A percentile compares a stretch with the other conserved stretches of the same genome.
phyloP scores from a whole-genome alignment of 2,797 vertebrate species.

The Cheirogaleus major region DNA sequence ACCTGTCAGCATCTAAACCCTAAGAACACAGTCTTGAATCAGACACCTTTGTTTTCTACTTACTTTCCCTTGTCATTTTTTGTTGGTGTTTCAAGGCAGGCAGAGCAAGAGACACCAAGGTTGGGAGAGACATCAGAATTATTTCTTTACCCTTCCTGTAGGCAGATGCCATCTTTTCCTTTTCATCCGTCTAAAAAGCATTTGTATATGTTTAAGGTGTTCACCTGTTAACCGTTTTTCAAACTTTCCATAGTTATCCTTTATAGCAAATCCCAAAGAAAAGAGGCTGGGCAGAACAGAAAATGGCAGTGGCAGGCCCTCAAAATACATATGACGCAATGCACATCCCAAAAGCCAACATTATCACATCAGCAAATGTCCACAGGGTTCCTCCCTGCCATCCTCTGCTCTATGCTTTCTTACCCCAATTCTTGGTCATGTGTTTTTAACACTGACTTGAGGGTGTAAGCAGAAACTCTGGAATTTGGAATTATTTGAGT shows the following conservation, averaged over 20 bases:
- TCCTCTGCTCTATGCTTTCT: not conserved
- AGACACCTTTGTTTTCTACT: slow-evolving; percentile 72
- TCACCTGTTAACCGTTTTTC: not conserved
- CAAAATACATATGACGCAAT: slow-evolving; percentile 3
- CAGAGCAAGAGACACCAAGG: not conserved
- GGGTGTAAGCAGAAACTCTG: slow-evolving; percentile 2
- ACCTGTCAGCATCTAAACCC: slow-evolving; percentile 77
- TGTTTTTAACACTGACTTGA: slow-evolving; percentile 26
- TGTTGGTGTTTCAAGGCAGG: not conserved
- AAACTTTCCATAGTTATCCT: not conserved
- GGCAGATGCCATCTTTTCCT: slow-evolving; percentile 1
- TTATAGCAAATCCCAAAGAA: slow-evolving; percentile 26
- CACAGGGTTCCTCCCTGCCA: not conserved
- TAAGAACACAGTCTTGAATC: slow-evolving; percentile 80
- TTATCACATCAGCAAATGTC: not conserved
- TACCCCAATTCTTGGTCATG: not conserved
- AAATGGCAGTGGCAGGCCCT: not conserved
- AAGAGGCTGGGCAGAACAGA: not conserved
- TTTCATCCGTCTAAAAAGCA: not conserved
- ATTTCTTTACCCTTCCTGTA: not conserved
- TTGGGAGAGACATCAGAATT: not conserved
- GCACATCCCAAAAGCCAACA: not conserved
- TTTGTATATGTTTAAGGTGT: not conserved
- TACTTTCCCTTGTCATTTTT: not conserved
- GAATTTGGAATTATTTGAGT: slow-evolving; percentile 20